Conservation (phyloP, 2,113 vertebrate genomes). For the Thamnophis sirtalis region DNA sequence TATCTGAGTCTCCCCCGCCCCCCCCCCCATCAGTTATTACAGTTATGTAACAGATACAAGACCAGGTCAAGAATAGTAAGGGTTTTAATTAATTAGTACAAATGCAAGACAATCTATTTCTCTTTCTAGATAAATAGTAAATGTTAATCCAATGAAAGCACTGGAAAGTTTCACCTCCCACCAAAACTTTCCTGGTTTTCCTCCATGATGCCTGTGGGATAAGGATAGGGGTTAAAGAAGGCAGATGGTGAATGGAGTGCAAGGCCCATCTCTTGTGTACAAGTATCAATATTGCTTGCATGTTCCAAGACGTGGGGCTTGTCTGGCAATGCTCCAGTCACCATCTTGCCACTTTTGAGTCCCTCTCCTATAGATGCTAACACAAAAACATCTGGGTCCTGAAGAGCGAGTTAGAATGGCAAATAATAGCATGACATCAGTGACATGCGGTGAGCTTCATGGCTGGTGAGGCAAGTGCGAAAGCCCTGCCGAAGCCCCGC, state of each 20-base stretch:
- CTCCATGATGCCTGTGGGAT: background rate
- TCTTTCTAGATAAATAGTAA: background rate
- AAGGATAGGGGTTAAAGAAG: background rate
- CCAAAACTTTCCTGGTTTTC: background rate
- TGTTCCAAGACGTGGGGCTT: background rate
- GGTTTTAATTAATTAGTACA: background rate
- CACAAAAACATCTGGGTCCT: background rate
- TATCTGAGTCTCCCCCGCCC: background rate
- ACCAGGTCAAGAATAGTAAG: background rate
- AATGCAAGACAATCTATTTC: background rate
- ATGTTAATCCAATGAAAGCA: background rate
- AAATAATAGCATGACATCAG: background rate
- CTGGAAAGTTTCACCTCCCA: background rate
- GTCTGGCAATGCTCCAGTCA: background rate
- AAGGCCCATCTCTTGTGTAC: background rate
- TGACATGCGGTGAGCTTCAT: too few species aligned
- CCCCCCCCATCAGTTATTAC: background rate
- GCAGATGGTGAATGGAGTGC: background rate
- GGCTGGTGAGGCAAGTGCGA: too few species aligned
- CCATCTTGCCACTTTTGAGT: background rate
- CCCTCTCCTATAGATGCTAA: background rate
- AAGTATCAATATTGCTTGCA: background rate
- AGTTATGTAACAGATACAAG: background rate
- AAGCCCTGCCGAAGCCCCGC: too few species aligned
- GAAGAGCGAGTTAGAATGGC: background rate